Conservation (phyloP, 2,797 vertebrate species). For the Acomys russatus region DNA sequence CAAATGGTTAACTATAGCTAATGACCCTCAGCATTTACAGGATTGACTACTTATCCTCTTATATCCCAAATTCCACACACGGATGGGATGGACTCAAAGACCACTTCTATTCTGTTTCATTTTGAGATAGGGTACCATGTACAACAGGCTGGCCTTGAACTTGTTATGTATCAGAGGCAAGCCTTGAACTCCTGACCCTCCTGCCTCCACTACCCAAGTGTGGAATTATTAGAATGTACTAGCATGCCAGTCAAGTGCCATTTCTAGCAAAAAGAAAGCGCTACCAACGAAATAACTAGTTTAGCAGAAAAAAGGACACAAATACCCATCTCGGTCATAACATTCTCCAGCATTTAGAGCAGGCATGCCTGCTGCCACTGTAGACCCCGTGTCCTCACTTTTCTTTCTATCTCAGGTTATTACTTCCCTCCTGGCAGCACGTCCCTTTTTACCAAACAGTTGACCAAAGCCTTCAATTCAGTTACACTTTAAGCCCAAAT, state of each 20-base stretch:
- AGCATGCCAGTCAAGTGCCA: background rate
- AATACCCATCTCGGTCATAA: background rate
- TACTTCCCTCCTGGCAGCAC: conserved; percentile 15
- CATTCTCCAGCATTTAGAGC: background rate
- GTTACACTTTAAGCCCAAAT: conserved; percentile 53
- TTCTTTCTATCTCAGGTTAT: background rate
- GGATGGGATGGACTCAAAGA: conserved; percentile 18
- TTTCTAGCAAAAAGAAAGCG: conserved; percentile 33
- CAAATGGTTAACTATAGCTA: background rate
- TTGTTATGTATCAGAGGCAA: background rate
- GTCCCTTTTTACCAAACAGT: conserved; percentile 57
- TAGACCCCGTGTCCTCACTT: background rate
- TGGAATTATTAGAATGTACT: background rate
- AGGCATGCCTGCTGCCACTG: background rate
- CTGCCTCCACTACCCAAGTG: background rate
- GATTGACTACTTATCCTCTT: conserved; percentile 51
- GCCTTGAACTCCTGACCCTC: background rate
- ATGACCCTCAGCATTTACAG: background rate
- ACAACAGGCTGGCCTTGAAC: background rate
- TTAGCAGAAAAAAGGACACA: conserved; percentile 43
- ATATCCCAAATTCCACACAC: conserved; percentile 16
- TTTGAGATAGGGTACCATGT: background rate
- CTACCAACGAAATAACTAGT: conserved; percentile 6
- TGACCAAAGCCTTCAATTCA: conserved; percentile 59
- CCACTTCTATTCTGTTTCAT: background rate